Conservation (phyloP, 2,888 invertebrate species). For the Dryobotodes eremita region DNA sequence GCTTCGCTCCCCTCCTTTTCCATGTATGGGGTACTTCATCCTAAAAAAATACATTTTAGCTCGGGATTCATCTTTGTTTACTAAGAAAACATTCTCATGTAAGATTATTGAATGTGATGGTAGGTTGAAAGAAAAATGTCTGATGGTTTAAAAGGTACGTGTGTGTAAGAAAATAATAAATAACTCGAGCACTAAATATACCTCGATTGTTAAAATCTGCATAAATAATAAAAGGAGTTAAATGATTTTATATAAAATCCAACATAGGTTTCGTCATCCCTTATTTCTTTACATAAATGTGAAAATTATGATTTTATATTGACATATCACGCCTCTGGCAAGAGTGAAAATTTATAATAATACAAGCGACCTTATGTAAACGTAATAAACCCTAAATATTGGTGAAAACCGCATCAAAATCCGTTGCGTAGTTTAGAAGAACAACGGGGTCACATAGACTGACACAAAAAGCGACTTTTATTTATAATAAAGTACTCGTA, state of each 20-base stretch:
- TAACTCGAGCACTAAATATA: constrained; percentile 3
- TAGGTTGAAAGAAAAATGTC: constrained; percentile 15
- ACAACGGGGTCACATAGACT: too few relatives aligned
- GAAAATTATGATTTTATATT: neutral
- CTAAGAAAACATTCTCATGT: constrained; percentile 53
- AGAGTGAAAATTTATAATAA: neutral
- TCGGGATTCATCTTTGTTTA: constrained; percentile 48
- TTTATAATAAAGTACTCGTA: too few relatives aligned
- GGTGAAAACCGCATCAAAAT: neutral
- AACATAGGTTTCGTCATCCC: neutral
- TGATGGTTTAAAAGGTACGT: neutral
- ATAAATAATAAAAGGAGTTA: too few relatives aligned
- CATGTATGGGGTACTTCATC: constrained; percentile 55
- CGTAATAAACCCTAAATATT: too few relatives aligned
- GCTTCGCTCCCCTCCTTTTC: constrained; percentile 42
- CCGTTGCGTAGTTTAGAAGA: neutral
- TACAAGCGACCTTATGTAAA: neutral
- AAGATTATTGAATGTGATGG: constrained; percentile 42
- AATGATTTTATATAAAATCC: neutral
- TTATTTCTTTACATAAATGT: neutral
- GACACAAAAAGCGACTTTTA: neutral
- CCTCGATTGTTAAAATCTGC: constrained; percentile 4
- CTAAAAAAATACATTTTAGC: constrained; percentile 60
- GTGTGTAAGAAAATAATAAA: constrained; percentile 25
- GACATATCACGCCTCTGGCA: neutral